phyloP scores from a whole-genome alignment of 2,113 vertebrate genomes.

The Hyperopisus bebe region DNA sequence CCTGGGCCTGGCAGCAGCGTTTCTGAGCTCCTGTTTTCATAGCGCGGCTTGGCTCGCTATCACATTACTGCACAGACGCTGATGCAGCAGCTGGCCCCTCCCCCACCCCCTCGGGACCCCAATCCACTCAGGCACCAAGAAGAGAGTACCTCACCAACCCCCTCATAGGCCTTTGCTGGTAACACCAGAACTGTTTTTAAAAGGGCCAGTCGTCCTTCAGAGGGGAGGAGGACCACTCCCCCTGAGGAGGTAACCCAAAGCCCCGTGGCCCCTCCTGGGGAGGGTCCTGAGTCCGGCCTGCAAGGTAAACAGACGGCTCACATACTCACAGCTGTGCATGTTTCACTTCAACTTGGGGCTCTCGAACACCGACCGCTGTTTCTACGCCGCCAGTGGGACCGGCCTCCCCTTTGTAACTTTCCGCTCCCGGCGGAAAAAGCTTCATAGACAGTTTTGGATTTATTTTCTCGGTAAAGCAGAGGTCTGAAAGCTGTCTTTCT shows the following conservation, averaged over 20 bases:
- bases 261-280: not conserved
- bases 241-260: not conserved
- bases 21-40: constrained; percentile 64
- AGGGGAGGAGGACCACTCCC: not conserved
- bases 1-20: constrained; percentile 46
- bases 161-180: constrained; percentile 8
- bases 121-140: constrained; percentile 33
- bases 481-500: constrained; percentile 42
- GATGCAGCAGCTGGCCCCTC: constrained; percentile 52
- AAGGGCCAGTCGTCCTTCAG: not conserved
- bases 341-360: not conserved
- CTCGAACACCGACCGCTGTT: constrained; percentile 29
- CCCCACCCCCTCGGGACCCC: constrained; percentile 9
- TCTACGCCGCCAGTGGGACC: constrained; percentile 35
- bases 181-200: not conserved
- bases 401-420: constrained; percentile 48
- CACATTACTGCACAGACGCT: constrained; percentile 68
- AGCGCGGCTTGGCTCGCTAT: constrained; percentile 57
- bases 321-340: not conserved
- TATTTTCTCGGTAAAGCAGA: constrained; percentile 36
- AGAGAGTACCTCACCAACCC: constrained; percentile 12
- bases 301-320: not conserved
- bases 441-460: constrained; percentile 57
- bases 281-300: not conserved
- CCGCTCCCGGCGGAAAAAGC: constrained; percentile 39